Evolutionary conservation across 2,113 vertebrate genomes (phyloP).

Genomic region (Alligator mississippiensis): DNA sequence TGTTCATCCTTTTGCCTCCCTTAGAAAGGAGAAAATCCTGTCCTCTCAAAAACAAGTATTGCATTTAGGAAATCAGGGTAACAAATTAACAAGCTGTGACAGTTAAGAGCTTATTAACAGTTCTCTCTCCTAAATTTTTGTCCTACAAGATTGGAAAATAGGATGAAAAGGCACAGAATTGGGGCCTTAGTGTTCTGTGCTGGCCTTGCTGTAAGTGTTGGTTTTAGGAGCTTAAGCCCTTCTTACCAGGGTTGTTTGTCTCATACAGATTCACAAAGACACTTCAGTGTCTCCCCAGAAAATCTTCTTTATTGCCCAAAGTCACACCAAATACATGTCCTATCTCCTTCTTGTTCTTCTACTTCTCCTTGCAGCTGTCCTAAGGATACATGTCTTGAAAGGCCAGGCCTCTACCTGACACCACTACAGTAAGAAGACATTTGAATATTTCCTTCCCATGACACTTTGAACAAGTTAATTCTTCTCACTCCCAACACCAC

Average conservation of each 20-base stretch:
- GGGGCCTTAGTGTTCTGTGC: not conserved
- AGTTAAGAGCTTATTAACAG: not conserved
- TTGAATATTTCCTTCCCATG: not conserved
- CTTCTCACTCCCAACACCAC: not conserved
- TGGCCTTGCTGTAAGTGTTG: not conserved
- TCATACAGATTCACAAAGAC: not conserved
- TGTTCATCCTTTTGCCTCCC: not conserved
- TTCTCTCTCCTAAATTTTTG: not conserved
- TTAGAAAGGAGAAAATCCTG: not conserved
- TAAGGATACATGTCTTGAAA: not conserved
- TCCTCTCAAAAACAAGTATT: not conserved
- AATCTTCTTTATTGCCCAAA: not conserved
- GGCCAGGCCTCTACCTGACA: not conserved
- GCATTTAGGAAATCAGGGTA: not conserved
- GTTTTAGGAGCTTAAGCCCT: not conserved
- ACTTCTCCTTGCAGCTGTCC: not conserved
- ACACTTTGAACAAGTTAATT: no score
- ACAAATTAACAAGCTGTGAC: not conserved
- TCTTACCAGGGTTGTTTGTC: not conserved
- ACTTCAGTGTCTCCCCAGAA: not conserved
- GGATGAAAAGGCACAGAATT: not conserved
- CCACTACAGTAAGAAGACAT: not conserved
- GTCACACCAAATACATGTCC: not conserved
- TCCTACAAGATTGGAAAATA: not conserved
- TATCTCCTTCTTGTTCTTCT: not conserved